Base-by-base conservation (phyloP, 2,797 vertebrate genomes). In the Hoplostethus mediterraneus region DNA sequence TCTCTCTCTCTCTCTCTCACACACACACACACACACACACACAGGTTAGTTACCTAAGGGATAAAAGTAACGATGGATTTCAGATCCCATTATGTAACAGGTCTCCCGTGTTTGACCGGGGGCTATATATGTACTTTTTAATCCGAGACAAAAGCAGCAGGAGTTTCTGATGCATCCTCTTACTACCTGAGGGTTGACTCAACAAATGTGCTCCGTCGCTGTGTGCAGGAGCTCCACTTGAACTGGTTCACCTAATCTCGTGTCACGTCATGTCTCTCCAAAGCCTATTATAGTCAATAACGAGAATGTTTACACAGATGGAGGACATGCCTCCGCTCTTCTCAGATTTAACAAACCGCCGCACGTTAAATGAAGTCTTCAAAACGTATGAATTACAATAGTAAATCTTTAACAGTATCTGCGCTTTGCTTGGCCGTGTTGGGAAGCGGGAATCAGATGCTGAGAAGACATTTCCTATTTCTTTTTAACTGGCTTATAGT, bases 11-110 rank as follows among this genome's bases (percentile, higher is more conserved):
- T 14, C 63, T 38, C 13, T 6, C 54, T 40, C 47, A 64, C 63
- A 51, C 47, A 55, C n/a, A 63, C 47, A 62, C 52, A 51, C 28
- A 67, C 75, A 67, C n/a, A 66, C 5, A 30, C 54, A 77, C 58
- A 73, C 58, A 87, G 85, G 80, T 83, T 56, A 80, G 83, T 6
- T 80, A 82, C 83, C 75, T 79, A 51, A 81, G 60, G 82, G 74
- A 67, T 87, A 70, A 87, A 90, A 82, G 79, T 79, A 79, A 87
- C 79, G 79, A 79, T 86, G 66, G 79, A 75, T 88, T 83, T 83
- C 42, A 83, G 90, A 92, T 91, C 85, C 81, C 70, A 79, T 93
- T 93, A 92, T 64, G 74, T 83, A 83, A 91, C 73, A 82, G 67
- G 67, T 81, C 59, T 77, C 70, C 63, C 52, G 67, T 79, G 71